phyloP scores from a whole-genome alignment of 2,888 invertebrate genomes.

The Torymus tubicola region DNA sequence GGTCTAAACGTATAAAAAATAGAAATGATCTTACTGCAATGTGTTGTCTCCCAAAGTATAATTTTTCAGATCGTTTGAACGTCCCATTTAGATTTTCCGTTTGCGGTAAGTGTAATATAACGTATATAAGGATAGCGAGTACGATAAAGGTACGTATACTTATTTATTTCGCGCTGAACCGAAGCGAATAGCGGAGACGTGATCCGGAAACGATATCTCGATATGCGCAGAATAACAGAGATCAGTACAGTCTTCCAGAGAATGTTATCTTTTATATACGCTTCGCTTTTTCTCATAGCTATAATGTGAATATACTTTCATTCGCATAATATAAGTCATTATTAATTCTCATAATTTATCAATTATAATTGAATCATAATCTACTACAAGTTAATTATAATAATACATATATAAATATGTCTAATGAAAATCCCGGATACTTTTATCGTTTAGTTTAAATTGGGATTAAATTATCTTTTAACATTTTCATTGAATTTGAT shows the following conservation, averaged over 20 bases:
- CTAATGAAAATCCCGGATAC: no score
- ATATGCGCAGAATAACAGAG: conserved; percentile 68
- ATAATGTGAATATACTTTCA: no score
- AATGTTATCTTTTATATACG: conserved; percentile 56
- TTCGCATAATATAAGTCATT: no score
- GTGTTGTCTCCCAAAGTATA: conserved; percentile 49
- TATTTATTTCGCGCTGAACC: conserved; percentile 73
- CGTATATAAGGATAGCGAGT: conserved; percentile 50
- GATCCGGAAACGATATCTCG: conserved; percentile 72
- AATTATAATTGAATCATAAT: no score
- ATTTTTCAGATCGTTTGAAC: conserved; percentile 50
- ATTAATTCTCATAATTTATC: no score
- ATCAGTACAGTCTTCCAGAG: conserved; percentile 65
- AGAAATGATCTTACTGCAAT: conserved; percentile 34
- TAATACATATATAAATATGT: no score
- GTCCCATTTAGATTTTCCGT: conserved; percentile 54
- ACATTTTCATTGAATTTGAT: no score
- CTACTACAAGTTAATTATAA: no score
- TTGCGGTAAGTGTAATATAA: conserved; percentile 57
- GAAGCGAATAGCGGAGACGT: conserved; percentile 73
- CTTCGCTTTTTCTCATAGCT: not conserved
- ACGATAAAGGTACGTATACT: conserved; percentile 62
- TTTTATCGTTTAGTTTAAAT: no score
- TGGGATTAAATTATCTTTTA: no score
- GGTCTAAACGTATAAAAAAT: conserved; percentile 46